Evolutionary conservation across 2,797 vertebrate species (phyloP), one percentile per base, ranked within the genome.

Genomic region (Premnoplex brunnescens): DNA sequence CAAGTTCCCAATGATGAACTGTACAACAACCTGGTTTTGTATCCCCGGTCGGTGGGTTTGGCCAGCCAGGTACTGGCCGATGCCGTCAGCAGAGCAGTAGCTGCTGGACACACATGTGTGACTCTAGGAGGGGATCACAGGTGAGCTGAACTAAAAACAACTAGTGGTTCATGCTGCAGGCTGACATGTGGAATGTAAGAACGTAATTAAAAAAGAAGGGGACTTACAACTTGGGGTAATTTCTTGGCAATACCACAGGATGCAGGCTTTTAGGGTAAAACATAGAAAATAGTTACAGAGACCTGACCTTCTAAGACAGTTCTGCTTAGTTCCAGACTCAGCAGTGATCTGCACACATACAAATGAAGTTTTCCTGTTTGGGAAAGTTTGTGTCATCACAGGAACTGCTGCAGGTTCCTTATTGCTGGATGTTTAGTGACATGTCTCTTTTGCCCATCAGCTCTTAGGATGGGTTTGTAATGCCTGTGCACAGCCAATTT

Each of bases 121-220:
- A 99, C 99, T 85, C 92, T 99, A 30, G 99, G 99, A 82, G 99
- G 99, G 7, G 99, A 99, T 93, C 99, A 99, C 98, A 99, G 99
- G 99, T 99, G 95, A 96, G 91, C 36, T 54, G 39, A 69, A 37
- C 22, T 28, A 17, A 37, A 60, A 64, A 21, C 49, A 41, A 10
- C 9, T 21, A 21, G 16, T 16, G 68, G 24, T 49, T 54, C 12
- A 22, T 41, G 21, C 32, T 90, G 60, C 32, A 14, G 22, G 18
- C 12, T 82, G 60, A 56, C n/a, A 20, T 15, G 68, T 41, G 10
- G 54, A 78, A 15, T 34, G 0, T 28, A 44, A 92, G 55, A 81
- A 34, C 39, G 66, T 49, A 34, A 27, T n/a, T 54, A 19, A 48
- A 30, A 66, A 54, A 43, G 5, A 60, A 39, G 34, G 20, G 54